A percentile compares a stretch with the other conserved stretches of the same genome.
These are phyloP conservation scores for Lagorchestes hirsutus DNA, from an alignment of 2,797 vertebrate genomes.

Conservation along the genomic window DNA sequence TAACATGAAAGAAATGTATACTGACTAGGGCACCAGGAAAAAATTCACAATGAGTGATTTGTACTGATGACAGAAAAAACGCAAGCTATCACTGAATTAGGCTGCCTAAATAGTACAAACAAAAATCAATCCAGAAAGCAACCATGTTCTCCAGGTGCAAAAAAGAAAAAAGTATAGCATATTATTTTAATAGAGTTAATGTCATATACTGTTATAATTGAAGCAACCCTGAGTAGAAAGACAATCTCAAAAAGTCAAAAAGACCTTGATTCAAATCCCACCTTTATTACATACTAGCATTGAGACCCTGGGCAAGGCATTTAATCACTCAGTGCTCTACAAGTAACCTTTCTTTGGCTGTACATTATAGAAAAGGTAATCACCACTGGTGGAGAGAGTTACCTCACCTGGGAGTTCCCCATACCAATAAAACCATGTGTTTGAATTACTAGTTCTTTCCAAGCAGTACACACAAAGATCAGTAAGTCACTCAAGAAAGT, in stretches of 20 bases:
- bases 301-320: background rate
- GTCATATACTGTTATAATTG: background rate
- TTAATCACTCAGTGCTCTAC: background rate
- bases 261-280: background rate
- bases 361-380: background rate
- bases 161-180: background rate
- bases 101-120: background rate
- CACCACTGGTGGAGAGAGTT: background rate
- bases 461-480: slow-evolving; percentile 5
- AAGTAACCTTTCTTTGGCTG: background rate
- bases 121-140: background rate
- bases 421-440: background rate
- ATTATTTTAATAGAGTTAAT: background rate
- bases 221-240: background rate
- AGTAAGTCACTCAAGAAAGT: background rate
- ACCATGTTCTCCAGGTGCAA: background rate
- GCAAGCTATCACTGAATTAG: background rate
- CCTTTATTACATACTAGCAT: background rate
- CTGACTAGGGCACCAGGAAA: background rate
- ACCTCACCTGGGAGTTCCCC: background rate
- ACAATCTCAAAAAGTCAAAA: background rate
- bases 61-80: background rate
- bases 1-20: background rate
- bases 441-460: background rate
- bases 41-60: slow-evolving; percentile 17